Evolutionary conservation across 2,888 invertebrate genomes (phyloP).

Genomic region (Pheosia gnoma): DNA sequence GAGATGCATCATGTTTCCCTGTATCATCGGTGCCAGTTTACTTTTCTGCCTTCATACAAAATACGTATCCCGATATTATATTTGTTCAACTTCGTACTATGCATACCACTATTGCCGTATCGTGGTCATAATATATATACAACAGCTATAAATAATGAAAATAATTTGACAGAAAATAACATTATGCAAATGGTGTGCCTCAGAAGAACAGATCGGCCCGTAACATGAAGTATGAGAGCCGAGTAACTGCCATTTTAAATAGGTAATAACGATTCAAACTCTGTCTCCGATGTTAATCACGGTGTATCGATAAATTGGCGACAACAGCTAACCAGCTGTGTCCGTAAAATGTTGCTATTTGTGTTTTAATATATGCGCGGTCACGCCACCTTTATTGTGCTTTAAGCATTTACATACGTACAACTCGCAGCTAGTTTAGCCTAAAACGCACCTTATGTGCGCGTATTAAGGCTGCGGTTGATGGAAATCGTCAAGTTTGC

Average conservation of each 20-base stretch:
- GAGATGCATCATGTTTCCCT: not conserved
- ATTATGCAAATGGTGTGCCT: not conserved
- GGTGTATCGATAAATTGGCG: conserved; percentile 58
- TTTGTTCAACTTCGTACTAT: too few species aligned
- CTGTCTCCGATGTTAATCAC: conserved; percentile 49
- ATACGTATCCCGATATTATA: not conserved
- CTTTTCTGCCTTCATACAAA: not conserved
- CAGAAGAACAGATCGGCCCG: not conserved
- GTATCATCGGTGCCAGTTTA: not conserved
- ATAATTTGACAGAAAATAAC: not conserved
- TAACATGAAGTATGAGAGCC: not conserved
- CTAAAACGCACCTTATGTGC: conserved; percentile 29
- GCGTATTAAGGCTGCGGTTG: conserved; percentile 21
- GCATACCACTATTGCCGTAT: too few species aligned
- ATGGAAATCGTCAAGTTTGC: conserved; percentile 20
- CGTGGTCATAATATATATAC: too few species aligned
- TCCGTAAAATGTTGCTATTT: conserved; percentile 51
- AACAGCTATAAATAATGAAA: not conserved
- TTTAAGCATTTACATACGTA: conserved; percentile 47
- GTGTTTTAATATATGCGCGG: conserved; percentile 60
- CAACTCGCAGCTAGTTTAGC: conserved; percentile 17
- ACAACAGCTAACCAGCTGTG: conserved; percentile 51
- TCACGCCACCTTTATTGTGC: conserved; percentile 61
- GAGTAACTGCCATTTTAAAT: conserved; percentile 26
- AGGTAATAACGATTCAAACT: conserved; percentile 38